phyloP scores from a whole-genome alignment of 35 echinoderm and acorn worm species.

The Acanthaster planci region DNA sequence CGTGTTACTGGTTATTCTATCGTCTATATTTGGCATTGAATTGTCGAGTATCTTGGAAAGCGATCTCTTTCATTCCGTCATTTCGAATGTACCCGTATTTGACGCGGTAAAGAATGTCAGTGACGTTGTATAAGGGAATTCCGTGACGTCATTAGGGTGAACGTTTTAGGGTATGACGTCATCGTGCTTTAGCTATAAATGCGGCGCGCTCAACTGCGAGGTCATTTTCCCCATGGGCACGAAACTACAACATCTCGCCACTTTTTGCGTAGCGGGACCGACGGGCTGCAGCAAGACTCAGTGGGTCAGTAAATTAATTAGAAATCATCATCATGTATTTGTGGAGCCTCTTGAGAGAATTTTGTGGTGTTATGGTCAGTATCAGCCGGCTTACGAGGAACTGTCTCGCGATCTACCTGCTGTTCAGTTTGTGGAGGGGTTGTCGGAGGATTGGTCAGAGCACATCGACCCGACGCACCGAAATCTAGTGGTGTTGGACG shows the following conservation, averaged over 20 bases:
- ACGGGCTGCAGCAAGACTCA: slow-evolving; percentile 52
- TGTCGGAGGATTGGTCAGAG: slow-evolving; percentile 37
- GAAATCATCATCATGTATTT: slow-evolving; percentile 45
- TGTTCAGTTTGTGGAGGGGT: slow-evolving; percentile 56
- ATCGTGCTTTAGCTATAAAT: background rate
- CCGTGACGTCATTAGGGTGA: no score
- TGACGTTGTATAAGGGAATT: no score
- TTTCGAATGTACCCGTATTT: no score
- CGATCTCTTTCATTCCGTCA: no score
- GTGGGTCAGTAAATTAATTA: slow-evolving; percentile 53
- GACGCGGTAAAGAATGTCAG: no score
- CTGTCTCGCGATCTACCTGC: slow-evolving; percentile 12
- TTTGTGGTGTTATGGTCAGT: slow-evolving; percentile 71
- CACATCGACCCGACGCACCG: slow-evolving; percentile 35
- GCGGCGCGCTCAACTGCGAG: background rate
- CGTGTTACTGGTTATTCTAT: no score
- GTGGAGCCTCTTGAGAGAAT: slow-evolving; percentile 49
- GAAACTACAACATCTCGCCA: slow-evolving; percentile 52
- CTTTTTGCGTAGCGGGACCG: slow-evolving; percentile 28
- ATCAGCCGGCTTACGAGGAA: slow-evolving; percentile 44
- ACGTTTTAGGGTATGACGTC: no score
- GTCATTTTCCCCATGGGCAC: slow-evolving; percentile 29
- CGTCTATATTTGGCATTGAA: no score
- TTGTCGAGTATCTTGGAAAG: no score
- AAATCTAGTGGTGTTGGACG: slow-evolving; percentile 67